Evolutionary conservation across 2,797 vertebrate genomes (phyloP).

Genomic region (Phataginus tetradactyla): DNA sequence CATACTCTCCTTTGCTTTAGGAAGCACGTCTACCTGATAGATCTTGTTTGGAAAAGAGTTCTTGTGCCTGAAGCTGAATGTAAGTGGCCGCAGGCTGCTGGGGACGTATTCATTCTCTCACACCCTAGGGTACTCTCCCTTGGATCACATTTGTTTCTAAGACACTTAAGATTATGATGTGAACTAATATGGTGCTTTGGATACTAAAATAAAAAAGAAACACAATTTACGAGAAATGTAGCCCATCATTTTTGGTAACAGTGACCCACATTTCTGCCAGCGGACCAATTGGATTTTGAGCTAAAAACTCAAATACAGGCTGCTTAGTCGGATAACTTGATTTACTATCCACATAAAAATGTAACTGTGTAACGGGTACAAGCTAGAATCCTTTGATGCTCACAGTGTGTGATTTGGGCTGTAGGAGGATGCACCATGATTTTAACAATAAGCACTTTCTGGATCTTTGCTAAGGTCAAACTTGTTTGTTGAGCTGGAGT

Average conservation of each 20-base stretch:
- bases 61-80: background rate
- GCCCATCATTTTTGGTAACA: background rate
- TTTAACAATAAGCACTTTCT: background rate
- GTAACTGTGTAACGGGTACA: background rate
- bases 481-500: background rate
- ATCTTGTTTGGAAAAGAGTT: background rate
- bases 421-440: background rate
- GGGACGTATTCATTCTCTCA: background rate
- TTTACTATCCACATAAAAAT: background rate
- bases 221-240: background rate
- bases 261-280: background rate
- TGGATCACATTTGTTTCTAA: background rate
- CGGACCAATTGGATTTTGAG: conserved; percentile 23
- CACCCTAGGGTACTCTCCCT: background rate
- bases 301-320: background rate
- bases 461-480: background rate
- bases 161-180: background rate
- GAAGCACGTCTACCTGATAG: background rate
- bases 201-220: background rate
- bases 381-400: background rate
- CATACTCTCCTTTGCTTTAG: background rate
- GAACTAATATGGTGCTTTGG: background rate
- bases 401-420: background rate
- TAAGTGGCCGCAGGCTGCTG: background rate
- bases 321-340: background rate